Conservation (phyloP, 2,888 invertebrate genomes). For the Amblyjoppa fuscipennis region DNA sequence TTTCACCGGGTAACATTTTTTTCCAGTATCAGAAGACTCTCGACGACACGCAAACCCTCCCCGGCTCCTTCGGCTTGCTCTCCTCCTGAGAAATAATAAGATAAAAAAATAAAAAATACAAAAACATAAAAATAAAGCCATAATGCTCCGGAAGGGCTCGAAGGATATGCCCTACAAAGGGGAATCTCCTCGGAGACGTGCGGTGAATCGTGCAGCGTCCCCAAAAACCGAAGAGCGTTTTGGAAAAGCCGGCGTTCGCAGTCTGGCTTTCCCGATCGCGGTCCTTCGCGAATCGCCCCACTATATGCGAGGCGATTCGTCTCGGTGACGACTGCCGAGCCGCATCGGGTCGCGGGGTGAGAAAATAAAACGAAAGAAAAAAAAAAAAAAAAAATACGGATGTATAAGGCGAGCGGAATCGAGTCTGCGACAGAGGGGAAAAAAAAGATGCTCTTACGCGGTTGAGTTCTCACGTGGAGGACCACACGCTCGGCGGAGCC, state of each 20-base stretch:
- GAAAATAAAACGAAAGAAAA: slow-evolving; percentile 1
- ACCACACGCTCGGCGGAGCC: slow-evolving; percentile 50
- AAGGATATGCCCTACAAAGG: neutral
- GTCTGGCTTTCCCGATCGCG: too few species aligned
- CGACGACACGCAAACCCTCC: too few species aligned
- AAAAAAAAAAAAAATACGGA: slow-evolving; percentile 19
- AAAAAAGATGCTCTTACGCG: slow-evolving; percentile 51
- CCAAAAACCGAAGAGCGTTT: too few species aligned
- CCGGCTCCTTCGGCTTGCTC: too few species aligned
- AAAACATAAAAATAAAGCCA: neutral
- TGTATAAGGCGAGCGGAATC: neutral
- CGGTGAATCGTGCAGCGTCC: neutral
- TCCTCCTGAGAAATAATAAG: too few species aligned
- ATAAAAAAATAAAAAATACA: neutral
- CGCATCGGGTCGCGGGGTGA: neutral
- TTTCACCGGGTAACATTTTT: too few species aligned
- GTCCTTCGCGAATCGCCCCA: too few species aligned
- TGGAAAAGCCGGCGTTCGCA: too few species aligned
- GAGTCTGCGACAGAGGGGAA: neutral
- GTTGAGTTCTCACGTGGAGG: slow-evolving; percentile 49
- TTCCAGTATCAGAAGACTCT: too few species aligned
- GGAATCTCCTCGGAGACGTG: neutral
- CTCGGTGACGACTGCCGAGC: neutral
- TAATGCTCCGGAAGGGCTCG: neutral
- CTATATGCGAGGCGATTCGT: neutral